Conservation (phyloP, 2,888 invertebrate species). For the Clitarchus hookeri region DNA sequence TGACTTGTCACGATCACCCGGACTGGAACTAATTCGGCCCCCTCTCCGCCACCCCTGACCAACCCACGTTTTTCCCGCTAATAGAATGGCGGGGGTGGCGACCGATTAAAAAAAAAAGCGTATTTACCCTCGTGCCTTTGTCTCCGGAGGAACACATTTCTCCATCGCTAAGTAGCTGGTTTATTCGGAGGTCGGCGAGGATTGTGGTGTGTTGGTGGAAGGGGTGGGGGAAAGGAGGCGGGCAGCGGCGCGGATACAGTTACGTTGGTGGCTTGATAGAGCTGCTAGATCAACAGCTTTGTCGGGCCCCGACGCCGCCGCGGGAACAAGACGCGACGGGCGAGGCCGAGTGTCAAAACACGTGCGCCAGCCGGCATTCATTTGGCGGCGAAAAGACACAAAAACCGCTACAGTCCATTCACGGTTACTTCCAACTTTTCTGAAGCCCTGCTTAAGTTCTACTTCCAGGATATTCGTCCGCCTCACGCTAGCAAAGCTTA, state of each 20-base stretch:
- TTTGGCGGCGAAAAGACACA: neutral
- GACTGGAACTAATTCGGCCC: neutral
- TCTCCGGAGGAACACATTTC: no score
- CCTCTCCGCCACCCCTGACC: no score
- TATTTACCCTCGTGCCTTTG: neutral
- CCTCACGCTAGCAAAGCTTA: no score
- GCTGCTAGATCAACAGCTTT: neutral
- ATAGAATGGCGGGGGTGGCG: neutral
- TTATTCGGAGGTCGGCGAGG: neutral
- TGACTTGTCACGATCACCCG: slow-evolving; percentile 1
- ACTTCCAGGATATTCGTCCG: no score
- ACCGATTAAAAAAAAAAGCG: neutral
- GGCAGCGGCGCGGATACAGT: neutral
- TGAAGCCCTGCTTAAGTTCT: no score
- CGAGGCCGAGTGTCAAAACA: neutral
- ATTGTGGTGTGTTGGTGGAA: no score
- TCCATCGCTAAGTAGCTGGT: neutral
- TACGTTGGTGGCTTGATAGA: neutral
- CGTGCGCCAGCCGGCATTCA: neutral
- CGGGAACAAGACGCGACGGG: neutral
- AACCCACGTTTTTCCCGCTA: neutral
- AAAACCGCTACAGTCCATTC: neutral
- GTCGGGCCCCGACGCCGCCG: neutral
- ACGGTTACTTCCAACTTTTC: no score
- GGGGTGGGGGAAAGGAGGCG: no score